Conservation (phyloP, 2,888 invertebrate genomes). For the Lucinisca nassula region DNA sequence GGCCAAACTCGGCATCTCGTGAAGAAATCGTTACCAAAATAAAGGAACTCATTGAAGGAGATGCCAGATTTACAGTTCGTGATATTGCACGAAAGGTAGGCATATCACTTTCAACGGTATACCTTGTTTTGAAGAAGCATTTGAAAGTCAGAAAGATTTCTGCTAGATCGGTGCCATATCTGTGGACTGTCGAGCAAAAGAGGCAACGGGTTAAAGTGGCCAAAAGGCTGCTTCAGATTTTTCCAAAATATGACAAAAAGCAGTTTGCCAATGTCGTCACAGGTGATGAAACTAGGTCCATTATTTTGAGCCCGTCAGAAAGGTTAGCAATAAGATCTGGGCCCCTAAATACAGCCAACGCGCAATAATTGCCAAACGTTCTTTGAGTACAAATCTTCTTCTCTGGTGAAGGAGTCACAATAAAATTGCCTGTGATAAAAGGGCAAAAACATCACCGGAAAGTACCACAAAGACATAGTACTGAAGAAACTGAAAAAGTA, state of each 20-base stretch:
- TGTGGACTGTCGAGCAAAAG: neutral
- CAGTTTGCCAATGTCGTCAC: slow-evolving; percentile 2
- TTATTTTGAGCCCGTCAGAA: neutral
- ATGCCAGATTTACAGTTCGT: neutral
- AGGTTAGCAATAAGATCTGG: neutral
- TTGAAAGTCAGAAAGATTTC: neutral
- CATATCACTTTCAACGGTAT: neutral
- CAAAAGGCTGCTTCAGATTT: neutral
- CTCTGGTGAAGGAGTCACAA: neutral
- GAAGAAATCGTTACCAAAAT: no score
- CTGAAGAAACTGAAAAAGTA: neutral
- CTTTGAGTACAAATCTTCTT: no score
- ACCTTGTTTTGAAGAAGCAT: neutral
- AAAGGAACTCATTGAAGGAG: no score
- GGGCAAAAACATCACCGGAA: neutral
- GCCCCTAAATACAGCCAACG: neutral
- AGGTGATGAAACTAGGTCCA: slow-evolving; percentile 18
- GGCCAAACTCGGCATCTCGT: no score
- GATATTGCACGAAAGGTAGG: neutral
- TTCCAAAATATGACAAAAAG: no score
- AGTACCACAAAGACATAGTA: neutral
- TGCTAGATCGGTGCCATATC: slow-evolving; percentile 3
- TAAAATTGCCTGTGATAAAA: neutral
- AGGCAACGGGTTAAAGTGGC: neutral
- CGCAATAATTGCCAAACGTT: neutral